These are phyloP conservation scores for Mustelus asterias DNA, from an alignment of 2,113 vertebrate species.

Conservation along the genomic window DNA sequence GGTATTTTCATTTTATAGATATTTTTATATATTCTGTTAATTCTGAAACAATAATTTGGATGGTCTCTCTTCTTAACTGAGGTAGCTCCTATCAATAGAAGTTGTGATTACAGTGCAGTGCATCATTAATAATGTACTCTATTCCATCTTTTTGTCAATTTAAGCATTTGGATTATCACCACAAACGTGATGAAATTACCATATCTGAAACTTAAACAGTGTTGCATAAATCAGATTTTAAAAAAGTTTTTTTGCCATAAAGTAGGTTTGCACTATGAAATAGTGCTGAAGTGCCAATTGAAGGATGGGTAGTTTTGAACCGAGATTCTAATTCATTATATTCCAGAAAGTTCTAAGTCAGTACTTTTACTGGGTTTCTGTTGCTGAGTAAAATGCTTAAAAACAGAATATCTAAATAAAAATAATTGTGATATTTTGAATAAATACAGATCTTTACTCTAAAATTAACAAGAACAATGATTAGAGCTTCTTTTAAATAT, in stretches of 20 bases:
- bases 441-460: not conserved
- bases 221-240: not conserved
- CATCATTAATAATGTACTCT: not conserved
- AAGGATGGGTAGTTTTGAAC: not conserved
- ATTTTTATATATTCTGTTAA: not conserved
- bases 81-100: not conserved
- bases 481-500: not conserved
- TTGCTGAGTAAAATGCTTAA: not conserved
- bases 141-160: not conserved
- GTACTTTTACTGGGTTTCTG: not conserved
- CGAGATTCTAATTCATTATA: not conserved
- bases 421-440: not conserved
- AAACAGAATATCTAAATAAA: slow-evolving; percentile 12
- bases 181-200: not conserved
- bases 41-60: too few species aligned
- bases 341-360: not conserved
- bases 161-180: not conserved
- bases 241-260: not conserved
- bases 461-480: not conserved
- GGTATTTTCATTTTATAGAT: not conserved
- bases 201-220: not conserved
- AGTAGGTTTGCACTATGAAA: not conserved
- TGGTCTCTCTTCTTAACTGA: too few species aligned
- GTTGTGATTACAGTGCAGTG: not conserved
- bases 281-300: not conserved